Percentiles rank a stretch among this genome's conserved stretches.
These are phyloP conservation scores for Drosophila pruinosa DNA, from an alignment of 1,140 invertebrate species.

Conservation along the genomic window DNA sequence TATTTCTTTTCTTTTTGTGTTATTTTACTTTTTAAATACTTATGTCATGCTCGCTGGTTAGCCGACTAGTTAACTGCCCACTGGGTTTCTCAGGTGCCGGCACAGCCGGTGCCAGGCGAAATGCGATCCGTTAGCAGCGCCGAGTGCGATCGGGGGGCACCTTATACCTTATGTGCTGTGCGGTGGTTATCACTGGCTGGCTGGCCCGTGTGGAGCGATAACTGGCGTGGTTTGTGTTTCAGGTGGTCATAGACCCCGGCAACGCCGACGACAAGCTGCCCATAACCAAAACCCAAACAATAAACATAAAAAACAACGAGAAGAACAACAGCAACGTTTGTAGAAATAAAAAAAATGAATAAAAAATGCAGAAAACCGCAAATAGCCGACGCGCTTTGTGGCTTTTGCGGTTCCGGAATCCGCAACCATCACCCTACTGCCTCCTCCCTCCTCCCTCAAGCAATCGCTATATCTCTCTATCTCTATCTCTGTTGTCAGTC, in stretches of 20 bases:
- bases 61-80: slow-evolving; percentile 38
- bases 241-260: slow-evolving; percentile 64
- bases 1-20: not conserved
- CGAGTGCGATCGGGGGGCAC: not conserved
- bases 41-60: slow-evolving; percentile 56
- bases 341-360: slow-evolving; percentile 35
- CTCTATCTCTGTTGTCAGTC: not conserved
- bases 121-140: slow-evolving; percentile 44
- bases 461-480: too few relatives aligned
- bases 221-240: slow-evolving; percentile 41
- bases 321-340: slow-evolving; percentile 7
- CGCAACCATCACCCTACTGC: not conserved
- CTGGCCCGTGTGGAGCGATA: slow-evolving; percentile 46
- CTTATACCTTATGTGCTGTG: too few relatives aligned
- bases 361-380: slow-evolving; percentile 71
- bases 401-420: slow-evolving; percentile 39
- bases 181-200: slow-evolving; percentile 27
- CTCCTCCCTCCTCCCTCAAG: not conserved
- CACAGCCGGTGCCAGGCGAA: slow-evolving; percentile 28
- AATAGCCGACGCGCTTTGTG: slow-evolving; percentile 69
- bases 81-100: slow-evolving; percentile 41
- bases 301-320: slow-evolving; percentile 10
- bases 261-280: not conserved
- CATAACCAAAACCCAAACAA: slow-evolving; percentile 26
- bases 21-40: slow-evolving; percentile 31